A percentile compares a stretch with the other conserved stretches of the same genome.
Evolutionary conservation across 2,113 vertebrate species (phyloP).

Genomic region (cattle (Bos taurus)): DNA sequence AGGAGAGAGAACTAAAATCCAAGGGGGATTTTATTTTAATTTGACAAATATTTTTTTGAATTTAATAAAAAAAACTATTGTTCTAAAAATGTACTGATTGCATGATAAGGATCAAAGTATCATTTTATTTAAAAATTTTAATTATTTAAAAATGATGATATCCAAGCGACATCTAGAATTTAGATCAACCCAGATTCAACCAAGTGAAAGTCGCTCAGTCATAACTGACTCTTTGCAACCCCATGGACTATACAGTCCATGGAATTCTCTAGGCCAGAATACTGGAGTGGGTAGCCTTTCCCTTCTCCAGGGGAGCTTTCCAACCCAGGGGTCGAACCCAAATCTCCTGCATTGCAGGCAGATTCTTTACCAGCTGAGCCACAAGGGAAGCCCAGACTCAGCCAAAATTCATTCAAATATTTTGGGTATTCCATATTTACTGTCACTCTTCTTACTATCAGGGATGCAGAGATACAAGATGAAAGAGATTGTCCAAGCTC

Average conservation of each 20-base stretch:
- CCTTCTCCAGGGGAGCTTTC: neutral
- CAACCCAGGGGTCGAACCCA: neutral
- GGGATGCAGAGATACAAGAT: neutral
- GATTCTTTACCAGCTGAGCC: neutral
- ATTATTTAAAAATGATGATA: neutral
- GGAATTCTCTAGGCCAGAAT: neutral
- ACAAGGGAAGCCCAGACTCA: neutral
- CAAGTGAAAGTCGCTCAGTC: neutral
- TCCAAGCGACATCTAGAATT: neutral
- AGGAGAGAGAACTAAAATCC: neutral
- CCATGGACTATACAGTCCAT: neutral
- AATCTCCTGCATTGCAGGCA: neutral
- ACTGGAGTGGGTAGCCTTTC: neutral
- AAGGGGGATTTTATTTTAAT: constrained; percentile 13
- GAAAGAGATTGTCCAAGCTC: neutral
- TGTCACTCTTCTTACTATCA: neutral
- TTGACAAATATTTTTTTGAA: constrained; percentile 44
- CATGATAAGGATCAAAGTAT: neutral
- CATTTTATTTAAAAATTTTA: neutral
- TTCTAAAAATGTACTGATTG: neutral
- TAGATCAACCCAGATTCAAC: neutral
- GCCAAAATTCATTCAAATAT: neutral
- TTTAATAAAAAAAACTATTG: constrained; percentile 24
- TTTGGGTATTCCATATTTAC: neutral
- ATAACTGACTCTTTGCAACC: neutral